Evolutionary conservation across 2,113 vertebrate species (phyloP).

Genomic region (Gallinago undulata): DNA sequence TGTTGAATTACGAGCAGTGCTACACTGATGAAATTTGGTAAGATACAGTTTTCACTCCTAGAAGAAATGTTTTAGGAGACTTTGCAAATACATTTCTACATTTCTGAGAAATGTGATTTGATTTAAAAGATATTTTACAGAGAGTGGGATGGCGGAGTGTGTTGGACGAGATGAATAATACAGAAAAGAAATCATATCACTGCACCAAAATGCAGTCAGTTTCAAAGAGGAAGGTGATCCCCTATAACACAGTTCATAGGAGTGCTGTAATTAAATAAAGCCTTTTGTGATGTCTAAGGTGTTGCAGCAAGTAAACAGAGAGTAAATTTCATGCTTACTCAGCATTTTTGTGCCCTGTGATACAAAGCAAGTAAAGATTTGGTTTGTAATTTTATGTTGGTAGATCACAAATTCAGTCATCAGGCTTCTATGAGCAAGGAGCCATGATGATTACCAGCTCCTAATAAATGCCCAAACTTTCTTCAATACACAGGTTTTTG

Average conservation of each 20-base stretch:
- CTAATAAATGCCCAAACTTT: not conserved
- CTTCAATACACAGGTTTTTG: not conserved
- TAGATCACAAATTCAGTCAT: not conserved
- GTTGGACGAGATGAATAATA: conserved; percentile 9
- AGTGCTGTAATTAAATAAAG: not conserved
- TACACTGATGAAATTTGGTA: not conserved
- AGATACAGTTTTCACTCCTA: not conserved
- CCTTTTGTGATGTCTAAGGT: not conserved
- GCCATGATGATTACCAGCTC: not conserved
- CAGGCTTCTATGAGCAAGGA: not conserved
- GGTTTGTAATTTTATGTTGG: not conserved
- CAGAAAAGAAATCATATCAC: not conserved
- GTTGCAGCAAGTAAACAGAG: not conserved
- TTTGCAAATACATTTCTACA: conserved; percentile 33
- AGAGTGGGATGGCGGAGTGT: not conserved
- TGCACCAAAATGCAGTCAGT: conserved; percentile 14
- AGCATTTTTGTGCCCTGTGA: not conserved
- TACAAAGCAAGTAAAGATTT: not conserved
- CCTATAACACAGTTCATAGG: not conserved
- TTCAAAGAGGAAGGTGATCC: not conserved
- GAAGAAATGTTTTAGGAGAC: conserved; percentile 24
- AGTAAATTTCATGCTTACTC: not conserved
- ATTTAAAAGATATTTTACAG: conserved; percentile 34
- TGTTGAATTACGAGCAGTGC: not conserved
- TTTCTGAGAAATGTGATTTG: conserved; percentile 24